Evolutionary conservation across 2,797 vertebrate species (phyloP).

Genomic region (Hephaestus fuliginosus): DNA sequence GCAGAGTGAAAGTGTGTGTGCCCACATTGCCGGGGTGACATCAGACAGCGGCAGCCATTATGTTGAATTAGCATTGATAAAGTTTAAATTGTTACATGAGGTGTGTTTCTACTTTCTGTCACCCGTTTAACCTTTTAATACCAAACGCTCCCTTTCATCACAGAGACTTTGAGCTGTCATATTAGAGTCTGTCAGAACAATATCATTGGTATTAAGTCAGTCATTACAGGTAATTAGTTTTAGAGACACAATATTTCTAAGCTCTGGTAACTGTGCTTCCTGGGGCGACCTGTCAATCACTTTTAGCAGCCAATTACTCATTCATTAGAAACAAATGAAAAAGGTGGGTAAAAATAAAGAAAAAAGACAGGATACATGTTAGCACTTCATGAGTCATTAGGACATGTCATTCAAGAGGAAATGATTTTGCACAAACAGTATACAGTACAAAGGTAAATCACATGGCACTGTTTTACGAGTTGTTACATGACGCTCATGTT

Average conservation of each 20-base stretch:
- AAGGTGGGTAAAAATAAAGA: constrained; percentile 31
- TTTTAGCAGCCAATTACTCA: constrained; percentile 61
- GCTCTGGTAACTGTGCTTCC: constrained; percentile 32
- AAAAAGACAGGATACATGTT: constrained; percentile 39
- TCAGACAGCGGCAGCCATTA: not conserved
- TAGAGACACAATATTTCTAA: constrained; percentile 42
- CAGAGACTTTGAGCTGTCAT: constrained; percentile 13
- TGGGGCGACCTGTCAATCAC: constrained; percentile 63
- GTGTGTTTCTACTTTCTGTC: not conserved
- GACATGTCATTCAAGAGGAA: constrained; percentile 54
- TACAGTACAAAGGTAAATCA: not conserved
- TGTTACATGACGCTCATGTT: not conserved
- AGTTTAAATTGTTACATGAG: not conserved
- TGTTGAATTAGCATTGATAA: not conserved
- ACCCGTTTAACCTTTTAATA: not conserved
- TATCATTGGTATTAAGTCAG: constrained; percentile 33
- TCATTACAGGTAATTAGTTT: constrained; percentile 63
- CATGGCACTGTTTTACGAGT: not conserved
- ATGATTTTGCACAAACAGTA: not conserved
- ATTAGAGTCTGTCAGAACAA: constrained; percentile 22
- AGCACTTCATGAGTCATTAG: constrained; percentile 53
- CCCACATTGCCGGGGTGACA: not conserved
- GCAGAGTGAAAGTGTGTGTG: not conserved
- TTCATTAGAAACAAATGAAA: constrained; percentile 72
- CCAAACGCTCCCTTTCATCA: constrained; percentile 15